Evolutionary conservation across 2,113 vertebrate species (phyloP).

Genomic region (Campylomormyrus numenius): DNA sequence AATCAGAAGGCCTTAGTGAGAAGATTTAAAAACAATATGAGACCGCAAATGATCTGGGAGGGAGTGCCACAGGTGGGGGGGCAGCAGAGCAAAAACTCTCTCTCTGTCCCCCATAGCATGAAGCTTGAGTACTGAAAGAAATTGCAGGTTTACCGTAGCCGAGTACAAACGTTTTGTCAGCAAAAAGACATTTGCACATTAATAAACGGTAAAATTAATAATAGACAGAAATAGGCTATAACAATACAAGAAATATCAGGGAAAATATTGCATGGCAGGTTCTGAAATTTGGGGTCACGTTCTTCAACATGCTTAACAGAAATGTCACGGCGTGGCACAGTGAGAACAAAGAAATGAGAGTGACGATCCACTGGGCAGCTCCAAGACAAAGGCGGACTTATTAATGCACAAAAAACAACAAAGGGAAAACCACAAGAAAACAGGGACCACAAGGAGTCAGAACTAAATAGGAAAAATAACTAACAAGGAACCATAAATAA

Average conservation of each 20-base stretch:
- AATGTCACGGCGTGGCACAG: not conserved
- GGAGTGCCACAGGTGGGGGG: not conserved
- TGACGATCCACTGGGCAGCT: no score
- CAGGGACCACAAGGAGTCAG: no score
- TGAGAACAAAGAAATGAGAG: no score
- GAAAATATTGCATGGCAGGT: not conserved
- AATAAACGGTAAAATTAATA: not conserved
- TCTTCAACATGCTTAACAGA: not conserved
- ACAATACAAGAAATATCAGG: not conserved
- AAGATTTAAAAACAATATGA: not conserved
- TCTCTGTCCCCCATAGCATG: not conserved
- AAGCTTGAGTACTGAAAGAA: not conserved
- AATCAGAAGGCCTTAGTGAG: not conserved
- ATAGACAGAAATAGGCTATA: not conserved
- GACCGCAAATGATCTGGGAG: not conserved
- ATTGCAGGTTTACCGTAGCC: not conserved
- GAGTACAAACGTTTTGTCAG: not conserved
- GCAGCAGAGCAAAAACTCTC: not conserved
- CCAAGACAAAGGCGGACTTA: no score
- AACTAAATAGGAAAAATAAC: no score
- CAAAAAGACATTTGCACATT: not conserved
- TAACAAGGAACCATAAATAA: no score
- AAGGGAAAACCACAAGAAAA: no score
- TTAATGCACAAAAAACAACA: no score
- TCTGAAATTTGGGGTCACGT: not conserved